Evolutionary conservation across 2,797 vertebrate species (phyloP).

Genomic region (Dryobates pubescens): DNA sequence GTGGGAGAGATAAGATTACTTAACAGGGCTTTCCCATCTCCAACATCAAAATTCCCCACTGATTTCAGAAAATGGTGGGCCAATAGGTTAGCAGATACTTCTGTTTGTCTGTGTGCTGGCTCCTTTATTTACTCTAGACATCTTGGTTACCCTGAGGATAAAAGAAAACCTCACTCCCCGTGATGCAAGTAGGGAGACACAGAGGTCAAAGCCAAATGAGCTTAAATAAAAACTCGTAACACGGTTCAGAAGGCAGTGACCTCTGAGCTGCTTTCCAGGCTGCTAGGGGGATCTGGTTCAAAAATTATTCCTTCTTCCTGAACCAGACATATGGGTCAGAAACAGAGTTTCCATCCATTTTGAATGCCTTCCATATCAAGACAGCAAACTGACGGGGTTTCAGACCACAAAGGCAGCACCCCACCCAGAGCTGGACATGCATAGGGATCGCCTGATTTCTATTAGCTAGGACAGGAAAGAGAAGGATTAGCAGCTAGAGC

Average conservation of each 20-base stretch:
- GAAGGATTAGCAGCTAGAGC: constrained; percentile 6
- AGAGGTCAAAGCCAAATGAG: constrained; percentile 55
- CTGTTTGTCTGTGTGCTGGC: constrained; percentile 35
- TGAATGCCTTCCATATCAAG: neutral
- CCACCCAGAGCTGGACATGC: neutral
- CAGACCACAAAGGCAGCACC: neutral
- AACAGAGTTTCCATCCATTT: neutral
- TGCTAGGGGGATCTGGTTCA: constrained; percentile 14
- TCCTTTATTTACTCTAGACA: constrained; percentile 59
- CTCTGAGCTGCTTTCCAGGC: neutral
- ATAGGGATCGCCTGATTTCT: neutral
- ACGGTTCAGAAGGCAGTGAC: neutral
- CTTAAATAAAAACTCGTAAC: constrained; percentile 15
- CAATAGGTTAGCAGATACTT: constrained; percentile 33
- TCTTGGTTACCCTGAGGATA: constrained; percentile 58
- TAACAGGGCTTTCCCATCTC: constrained; percentile 61
- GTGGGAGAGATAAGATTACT: constrained; percentile 24
- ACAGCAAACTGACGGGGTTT: neutral
- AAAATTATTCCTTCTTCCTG: constrained; percentile 39
- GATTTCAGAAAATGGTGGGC: constrained; percentile 61
- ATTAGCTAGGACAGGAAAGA: neutral
- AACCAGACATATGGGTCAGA: neutral
- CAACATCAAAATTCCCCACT: constrained; percentile 56
- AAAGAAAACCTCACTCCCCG: constrained; percentile 8
- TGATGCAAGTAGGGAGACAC: constrained; percentile 45